Conservation (phyloP, 1,140 invertebrate species). For the Drosophila repleta region DNA sequence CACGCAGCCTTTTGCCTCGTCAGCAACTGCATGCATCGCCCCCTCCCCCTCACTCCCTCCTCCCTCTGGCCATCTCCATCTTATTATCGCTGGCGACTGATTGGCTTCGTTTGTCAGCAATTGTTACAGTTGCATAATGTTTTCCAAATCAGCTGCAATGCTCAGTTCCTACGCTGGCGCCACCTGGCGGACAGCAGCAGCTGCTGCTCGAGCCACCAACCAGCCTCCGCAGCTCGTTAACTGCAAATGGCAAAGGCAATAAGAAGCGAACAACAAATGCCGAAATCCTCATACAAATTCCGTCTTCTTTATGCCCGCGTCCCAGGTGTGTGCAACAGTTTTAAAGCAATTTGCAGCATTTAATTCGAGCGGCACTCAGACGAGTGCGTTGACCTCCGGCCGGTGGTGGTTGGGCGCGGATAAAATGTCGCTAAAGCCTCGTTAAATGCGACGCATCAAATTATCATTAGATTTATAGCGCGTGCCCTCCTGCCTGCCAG, state of each 20-base stretch:
- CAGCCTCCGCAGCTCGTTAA: background rate
- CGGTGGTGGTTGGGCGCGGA: background rate
- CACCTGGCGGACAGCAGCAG: background rate
- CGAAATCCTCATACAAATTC: background rate
- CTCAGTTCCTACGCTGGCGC: background rate
- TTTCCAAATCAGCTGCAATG: slow-evolving; percentile 28
- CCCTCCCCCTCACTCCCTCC: background rate
- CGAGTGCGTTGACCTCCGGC: slow-evolving; percentile 21
- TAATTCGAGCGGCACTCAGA: slow-evolving; percentile 45
- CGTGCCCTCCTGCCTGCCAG: background rate
- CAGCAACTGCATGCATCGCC: slow-evolving; percentile 3
- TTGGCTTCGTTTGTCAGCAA: slow-evolving; percentile 30
- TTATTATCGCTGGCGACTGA: slow-evolving; percentile 26
- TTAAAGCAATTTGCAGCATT: slow-evolving; percentile 11
- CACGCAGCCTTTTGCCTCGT: background rate
- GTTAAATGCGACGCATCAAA: slow-evolving; percentile 42
- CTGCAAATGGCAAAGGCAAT: slow-evolving; percentile 13
- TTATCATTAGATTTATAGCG: slow-evolving; percentile 42
- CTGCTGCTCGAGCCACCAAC: background rate
- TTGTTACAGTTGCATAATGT: slow-evolving; percentile 45
- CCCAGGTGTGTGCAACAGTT: slow-evolving; percentile 25
- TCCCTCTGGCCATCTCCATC: background rate
- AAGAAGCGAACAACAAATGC: too few species aligned
- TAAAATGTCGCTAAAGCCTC: slow-evolving; percentile 26
- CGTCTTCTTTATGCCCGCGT: background rate